phyloP scores from a whole-genome alignment of 2,888 invertebrate genomes.

The Automeris io region DNA sequence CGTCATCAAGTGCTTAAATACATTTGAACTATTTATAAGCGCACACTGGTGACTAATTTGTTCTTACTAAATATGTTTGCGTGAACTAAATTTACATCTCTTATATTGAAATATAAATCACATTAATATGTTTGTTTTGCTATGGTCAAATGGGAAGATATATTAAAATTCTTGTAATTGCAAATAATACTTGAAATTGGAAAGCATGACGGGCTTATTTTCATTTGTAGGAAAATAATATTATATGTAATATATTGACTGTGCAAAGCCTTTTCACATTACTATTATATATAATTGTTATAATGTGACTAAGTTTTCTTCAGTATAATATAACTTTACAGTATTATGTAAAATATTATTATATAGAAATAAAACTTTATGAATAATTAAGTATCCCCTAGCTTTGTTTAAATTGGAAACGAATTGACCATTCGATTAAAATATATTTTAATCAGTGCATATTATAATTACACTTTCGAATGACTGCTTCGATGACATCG shows the following conservation, averaged over 20 bases:
- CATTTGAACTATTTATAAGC: slow-evolving; percentile 34
- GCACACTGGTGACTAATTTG: slow-evolving; percentile 39
- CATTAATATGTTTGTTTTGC: too few relatives aligned
- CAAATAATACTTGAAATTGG: too few relatives aligned
- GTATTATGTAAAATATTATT: too few relatives aligned
- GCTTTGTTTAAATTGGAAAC: slow-evolving; percentile 4
- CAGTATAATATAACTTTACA: too few relatives aligned
- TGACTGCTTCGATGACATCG: slow-evolving; percentile 24
- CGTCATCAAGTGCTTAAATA: slow-evolving; percentile 22
- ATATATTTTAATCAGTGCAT: slow-evolving; percentile 17
- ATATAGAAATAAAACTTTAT: background rate
- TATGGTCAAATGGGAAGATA: too few relatives aligned
- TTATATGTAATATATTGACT: too few relatives aligned
- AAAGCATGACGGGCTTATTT: too few relatives aligned
- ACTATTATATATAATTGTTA: too few relatives aligned
- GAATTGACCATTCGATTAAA: slow-evolving; percentile 6
- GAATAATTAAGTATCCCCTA: slow-evolving; percentile 3
- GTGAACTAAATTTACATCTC: slow-evolving; percentile 23
- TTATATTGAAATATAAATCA: slow-evolving; percentile 15
- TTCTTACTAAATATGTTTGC: slow-evolving; percentile 28
- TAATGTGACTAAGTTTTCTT: too few relatives aligned
- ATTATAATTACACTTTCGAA: slow-evolving; percentile 24
- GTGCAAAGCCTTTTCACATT: too few relatives aligned
- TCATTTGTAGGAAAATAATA: too few relatives aligned
- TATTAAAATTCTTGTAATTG: too few relatives aligned